A percentile compares a stretch with the other conserved stretches of the same genome.
Evolutionary conservation across 2,888 invertebrate species (phyloP).

Genomic region (Tenthredo notha): DNA sequence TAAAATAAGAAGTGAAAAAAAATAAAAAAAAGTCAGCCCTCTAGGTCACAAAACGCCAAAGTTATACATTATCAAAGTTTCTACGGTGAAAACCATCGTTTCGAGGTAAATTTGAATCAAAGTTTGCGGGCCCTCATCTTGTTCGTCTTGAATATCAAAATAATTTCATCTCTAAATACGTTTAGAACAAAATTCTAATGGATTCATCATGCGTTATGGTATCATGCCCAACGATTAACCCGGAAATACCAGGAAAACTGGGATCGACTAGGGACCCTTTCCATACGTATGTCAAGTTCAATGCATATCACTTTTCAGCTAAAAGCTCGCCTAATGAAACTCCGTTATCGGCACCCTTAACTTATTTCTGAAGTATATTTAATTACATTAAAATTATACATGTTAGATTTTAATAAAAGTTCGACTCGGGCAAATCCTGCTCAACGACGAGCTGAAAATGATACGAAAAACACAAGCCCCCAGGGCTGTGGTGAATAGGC

Average conservation of each 20-base stretch:
- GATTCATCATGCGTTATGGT: neutral
- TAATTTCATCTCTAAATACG: neutral
- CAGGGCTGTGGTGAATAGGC: neutral
- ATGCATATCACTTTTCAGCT: neutral
- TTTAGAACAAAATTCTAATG: neutral
- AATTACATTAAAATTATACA: neutral
- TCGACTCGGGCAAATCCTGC: neutral
- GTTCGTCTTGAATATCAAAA: neutral
- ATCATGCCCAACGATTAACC: neutral
- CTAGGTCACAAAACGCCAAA: neutral
- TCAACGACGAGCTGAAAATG: neutral
- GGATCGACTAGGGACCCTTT: neutral
- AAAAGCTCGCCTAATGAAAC: neutral
- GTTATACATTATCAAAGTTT: neutral
- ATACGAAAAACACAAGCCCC: constrained; percentile 11
- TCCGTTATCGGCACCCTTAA: neutral
- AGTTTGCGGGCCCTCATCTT: neutral
- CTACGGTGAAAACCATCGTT: neutral
- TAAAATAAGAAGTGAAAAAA: neutral
- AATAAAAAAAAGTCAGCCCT: neutral
- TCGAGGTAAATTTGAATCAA: neutral
- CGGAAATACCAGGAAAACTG: neutral
- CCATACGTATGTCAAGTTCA: neutral
- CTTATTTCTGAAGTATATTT: neutral
- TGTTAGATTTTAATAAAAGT: neutral